Base-by-base conservation (phyloP, 2,888 invertebrate species). In the Congeria kusceri region DNA sequence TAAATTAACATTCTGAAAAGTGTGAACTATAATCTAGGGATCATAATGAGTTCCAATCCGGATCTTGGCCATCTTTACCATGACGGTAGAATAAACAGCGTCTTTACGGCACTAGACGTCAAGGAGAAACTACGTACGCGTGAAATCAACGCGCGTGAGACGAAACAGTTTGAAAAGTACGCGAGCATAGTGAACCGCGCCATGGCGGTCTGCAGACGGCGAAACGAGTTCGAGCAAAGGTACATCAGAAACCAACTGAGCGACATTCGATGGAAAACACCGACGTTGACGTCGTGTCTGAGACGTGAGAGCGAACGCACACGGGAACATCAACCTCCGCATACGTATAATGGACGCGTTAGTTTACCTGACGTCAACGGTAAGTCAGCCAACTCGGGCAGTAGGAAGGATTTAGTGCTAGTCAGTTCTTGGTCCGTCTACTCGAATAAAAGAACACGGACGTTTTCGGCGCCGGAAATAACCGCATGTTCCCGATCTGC, bases 51-150 rank as follows among this genome's bases (percentile, higher is more conserved):
- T 61, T 29, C 84, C 25, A 81, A 85, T 47, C 85, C 86, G 1
- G 66, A 78, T 5, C 56, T 88, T 0, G 86, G 88, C 4, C 89
- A 89, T 76, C 72, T 89, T 9, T 89, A 88, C 73, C 85, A 87
- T 58, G 89, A 89, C 59, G 58, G 71, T 9, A 80, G 57, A 49
- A 84, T 87, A 25, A 75, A 71, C 0, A 84, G 77, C 49, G 66
- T 39, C 25, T 79, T 57, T 44, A 83, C 81, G 0, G 73, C 75
- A 1, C 72, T 89, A n/a, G 88, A 88, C 29, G 88, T 84, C 13
- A 83, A 86, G 59, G 88, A 89, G 64, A 80, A 81, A 58, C 57
- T 88, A 27, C 72, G 71, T 59, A 88, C 88, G n/a, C 75, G 87
- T 9, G 87, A 87, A 79, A 79, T 85, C 18, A 88, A 89, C 68